Conservation (phyloP, 2,797 vertebrate genomes). For the Lithobates sylvaticus region DNA sequence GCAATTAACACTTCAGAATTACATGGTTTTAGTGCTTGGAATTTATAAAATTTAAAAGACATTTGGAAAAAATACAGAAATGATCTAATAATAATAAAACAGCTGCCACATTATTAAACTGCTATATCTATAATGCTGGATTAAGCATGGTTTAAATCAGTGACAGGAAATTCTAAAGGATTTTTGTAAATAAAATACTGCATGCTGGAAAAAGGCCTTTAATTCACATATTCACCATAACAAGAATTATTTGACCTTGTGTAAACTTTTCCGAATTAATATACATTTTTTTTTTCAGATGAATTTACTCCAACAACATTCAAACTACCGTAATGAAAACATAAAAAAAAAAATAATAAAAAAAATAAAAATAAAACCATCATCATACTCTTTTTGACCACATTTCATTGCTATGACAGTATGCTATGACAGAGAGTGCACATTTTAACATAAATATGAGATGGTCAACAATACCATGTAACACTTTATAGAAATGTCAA, state of each 20-base stretch:
- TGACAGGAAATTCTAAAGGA: constrained; percentile 42
- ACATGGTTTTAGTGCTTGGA: background rate
- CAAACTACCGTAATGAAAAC: background rate
- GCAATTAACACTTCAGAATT: background rate
- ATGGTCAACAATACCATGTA: too few relatives aligned
- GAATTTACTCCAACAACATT: background rate
- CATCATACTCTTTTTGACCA: background rate
- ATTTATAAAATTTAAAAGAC: background rate
- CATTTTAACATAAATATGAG: too few relatives aligned
- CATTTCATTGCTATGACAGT: background rate
- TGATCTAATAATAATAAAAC: constrained; percentile 37
- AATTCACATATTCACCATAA: constrained; percentile 22
- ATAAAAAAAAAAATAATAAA: too few relatives aligned
- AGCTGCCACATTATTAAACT: constrained; percentile 18
- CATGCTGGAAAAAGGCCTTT: constrained; percentile 33
- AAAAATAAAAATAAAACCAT: too few relatives aligned
- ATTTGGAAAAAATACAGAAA: constrained; percentile 24
- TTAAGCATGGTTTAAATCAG: constrained; percentile 34
- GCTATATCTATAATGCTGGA: constrained; percentile 29
- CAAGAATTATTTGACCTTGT: constrained; percentile 21
- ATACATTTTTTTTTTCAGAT: background rate
- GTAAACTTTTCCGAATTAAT: constrained; percentile 25
- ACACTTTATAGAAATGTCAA: too few relatives aligned
- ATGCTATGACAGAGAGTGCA: too few relatives aligned
- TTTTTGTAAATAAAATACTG: constrained; percentile 38